These are phyloP conservation scores for Trinorchestia longiramus DNA, from an alignment of 1,140 invertebrate species.

Conservation along the genomic window DNA sequence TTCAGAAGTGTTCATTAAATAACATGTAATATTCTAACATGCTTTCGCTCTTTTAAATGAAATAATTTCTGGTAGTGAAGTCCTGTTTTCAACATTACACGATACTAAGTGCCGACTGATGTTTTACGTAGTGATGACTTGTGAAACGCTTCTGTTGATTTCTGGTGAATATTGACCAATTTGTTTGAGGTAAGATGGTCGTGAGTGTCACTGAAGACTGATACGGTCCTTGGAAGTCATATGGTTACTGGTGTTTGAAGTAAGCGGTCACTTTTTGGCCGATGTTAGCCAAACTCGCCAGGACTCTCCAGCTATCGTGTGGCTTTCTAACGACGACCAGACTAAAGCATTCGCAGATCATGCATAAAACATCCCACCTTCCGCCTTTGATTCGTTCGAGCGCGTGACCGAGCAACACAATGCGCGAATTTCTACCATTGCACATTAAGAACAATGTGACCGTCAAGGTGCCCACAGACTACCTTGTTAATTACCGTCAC, in stretches of 20 bases:
- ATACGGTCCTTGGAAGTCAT: not conserved
- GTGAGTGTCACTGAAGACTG: not conserved
- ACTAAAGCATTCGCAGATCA: not conserved
- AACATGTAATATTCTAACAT: not conserved
- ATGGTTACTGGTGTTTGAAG: not conserved
- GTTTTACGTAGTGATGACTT: not conserved
- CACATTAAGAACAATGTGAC: not conserved
- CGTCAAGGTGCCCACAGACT: not conserved
- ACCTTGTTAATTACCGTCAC: not conserved
- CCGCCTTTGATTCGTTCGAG: not conserved
- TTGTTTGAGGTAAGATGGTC: not conserved
- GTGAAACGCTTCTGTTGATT: not conserved
- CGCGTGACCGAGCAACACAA: not conserved
- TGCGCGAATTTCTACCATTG: not conserved
- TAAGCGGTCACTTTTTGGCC: not conserved
- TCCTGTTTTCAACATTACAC: too few species aligned
- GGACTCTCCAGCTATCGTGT: not conserved
- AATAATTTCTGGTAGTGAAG: too few species aligned
- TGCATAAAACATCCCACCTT: not conserved
- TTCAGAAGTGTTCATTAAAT: not conserved
- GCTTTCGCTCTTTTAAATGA: too few species aligned
- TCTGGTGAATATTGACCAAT: not conserved
- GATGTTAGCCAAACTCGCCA: not conserved
- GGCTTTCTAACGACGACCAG: not conserved
- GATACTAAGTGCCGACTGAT: not conserved